A percentile compares a stretch with the other conserved stretches of the same genome.
Evolutionary conservation across 2,797 vertebrate species (phyloP).

Genomic region (Coccyzus lansbergi): DNA sequence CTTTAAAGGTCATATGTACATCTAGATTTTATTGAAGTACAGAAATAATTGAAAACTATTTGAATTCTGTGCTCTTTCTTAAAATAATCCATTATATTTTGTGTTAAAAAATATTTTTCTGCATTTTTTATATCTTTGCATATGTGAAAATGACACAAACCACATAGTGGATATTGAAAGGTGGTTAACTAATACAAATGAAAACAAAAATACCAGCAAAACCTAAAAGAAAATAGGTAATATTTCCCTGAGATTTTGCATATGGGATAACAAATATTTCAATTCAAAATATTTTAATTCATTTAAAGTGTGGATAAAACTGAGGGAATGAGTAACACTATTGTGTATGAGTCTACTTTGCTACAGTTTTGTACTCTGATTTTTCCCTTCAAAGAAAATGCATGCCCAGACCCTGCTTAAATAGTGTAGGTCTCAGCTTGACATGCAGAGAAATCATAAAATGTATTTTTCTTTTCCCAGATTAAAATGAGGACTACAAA

Average conservation of each 20-base stretch:
- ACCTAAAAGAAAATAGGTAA: background rate
- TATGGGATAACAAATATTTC: background rate
- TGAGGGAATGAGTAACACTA: background rate
- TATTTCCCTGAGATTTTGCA: background rate
- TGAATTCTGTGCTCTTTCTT: background rate
- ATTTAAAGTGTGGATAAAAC: background rate
- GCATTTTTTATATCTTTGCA: background rate
- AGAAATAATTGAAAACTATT: background rate
- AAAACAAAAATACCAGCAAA: background rate
- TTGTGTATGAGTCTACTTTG: background rate
- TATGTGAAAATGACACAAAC: background rate
- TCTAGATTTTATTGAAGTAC: background rate
- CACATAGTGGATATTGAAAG: background rate
- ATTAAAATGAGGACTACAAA: background rate
- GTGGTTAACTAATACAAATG: background rate
- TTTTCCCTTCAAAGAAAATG: background rate
- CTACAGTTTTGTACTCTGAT: background rate
- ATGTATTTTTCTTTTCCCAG: background rate
- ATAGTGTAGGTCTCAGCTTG: background rate
- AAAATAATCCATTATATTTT: background rate
- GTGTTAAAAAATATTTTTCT: background rate
- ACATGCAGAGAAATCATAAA: background rate
- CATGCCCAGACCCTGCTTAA: background rate
- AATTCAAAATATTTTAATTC: background rate
- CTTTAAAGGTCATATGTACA: background rate